Base-by-base conservation (phyloP, 2,113 vertebrate species). In the Lathamus discolor region DNA sequence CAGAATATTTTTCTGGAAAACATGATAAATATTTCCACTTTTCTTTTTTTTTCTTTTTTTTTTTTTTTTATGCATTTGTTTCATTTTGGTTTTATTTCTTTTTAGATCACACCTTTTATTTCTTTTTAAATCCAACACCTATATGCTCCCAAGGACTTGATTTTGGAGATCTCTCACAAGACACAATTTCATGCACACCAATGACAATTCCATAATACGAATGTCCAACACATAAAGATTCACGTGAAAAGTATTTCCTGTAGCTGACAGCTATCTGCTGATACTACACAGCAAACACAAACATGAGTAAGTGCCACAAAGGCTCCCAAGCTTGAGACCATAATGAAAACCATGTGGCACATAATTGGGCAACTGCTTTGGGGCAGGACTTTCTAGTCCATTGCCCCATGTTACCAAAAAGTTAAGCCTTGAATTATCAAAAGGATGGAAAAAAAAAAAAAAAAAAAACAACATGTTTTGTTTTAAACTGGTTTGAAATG, bases 391-490 rank as follows among this genome's bases (percentile, higher is more conserved):
- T 90, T 66, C 74, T 72, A 51, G 68, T 52, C 33, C 10, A 1
- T 33, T 29, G 35, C 18, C 43, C 19, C 3, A 25, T 9, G 20
- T 51, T 4, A 4, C 8, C 3, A 77, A 82, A 86, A 86, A 29
- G 29, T 29, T 46, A 61, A 16, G 27, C 17, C 19, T 75, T 86
- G 66, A 10, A 8, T 78, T 55, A 51, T 29, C 33, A 69, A 64
- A 85, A n/a, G 4, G 8, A n/a, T 48, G 20, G 23, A 61, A 39
- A 18, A 44, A 43, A 17, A 18, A 44, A 44, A 43, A 16, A 44
- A 44, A 43, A 17, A 18, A 44, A 44, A 43, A 15, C 37, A 9
- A 9, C 10, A 33, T 0, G 1, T 15, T 88, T 63, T 37, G 0
- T 44, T 83, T 76, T n/a, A 81, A 78, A 44, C 11, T 16, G 2